Base-by-base conservation (phyloP, 1,140 invertebrate species). In the Hypothenemus hampei region DNA sequence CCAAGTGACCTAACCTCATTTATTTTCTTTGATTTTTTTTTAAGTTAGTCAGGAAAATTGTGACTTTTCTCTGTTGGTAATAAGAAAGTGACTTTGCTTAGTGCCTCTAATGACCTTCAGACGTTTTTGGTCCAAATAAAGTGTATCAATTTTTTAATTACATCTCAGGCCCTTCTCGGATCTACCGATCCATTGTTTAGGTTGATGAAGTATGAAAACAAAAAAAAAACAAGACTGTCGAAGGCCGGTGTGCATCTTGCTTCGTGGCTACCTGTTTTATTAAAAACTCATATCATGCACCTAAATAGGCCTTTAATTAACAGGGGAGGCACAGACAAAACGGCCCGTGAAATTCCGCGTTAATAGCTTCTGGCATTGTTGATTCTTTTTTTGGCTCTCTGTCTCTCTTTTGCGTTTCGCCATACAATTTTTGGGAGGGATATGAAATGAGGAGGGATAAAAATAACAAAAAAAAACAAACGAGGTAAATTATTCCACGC, bases 231-330 rank as follows among this genome's bases (percentile, higher is more conserved):
- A 7, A n/a, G 26, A 29, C 26, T 7, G 6, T 7, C n/a, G n/a
- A n/a, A n/a, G 26, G 26, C 26, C 26, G n/a, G 11, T 26, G 37
- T 49, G 47, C 29, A 39, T 19, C 21, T 11, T 8, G 26, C 2
- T 5, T 13, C 23, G 22, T n/a, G n/a, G 49, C 49, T 51, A 51
- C 49, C 49, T 51, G 49, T 51, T 51, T 51, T 51, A 51, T 51
- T 51, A 41, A 51, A 51, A 51, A 43, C 49, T 41, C 49, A 41
- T 51, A 51, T 51, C 49, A 51, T 51, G 49, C 49, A 51, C 49
- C 49, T 51, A 51, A 51, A 51, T 51, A 26, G 39, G 18, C 39
- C 49, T 43, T 41, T 51, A 51, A 51, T 51, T 43, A 51, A 15
- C 37, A 43, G 49, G 49, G 49, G 49, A 41, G 49, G 49, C 49